Conservation (phyloP, 2,113 vertebrate species). For the Oceanites oceanicus region DNA sequence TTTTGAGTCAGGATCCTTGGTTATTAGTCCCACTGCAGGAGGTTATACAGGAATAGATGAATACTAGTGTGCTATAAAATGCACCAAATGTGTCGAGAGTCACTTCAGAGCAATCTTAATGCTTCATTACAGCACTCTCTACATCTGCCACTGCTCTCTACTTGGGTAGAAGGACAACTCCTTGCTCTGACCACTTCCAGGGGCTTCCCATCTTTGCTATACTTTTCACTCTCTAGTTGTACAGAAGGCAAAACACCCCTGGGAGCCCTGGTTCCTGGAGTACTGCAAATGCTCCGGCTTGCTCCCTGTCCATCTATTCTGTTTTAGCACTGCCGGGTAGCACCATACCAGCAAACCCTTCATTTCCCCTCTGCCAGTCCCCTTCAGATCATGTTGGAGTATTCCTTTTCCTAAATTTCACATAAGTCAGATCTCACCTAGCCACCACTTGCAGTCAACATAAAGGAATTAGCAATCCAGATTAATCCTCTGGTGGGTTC, state of each 20-base stretch:
- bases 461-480: neutral
- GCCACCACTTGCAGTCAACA: neutral
- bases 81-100: neutral
- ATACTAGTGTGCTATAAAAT: neutral
- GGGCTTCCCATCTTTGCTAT: neutral
- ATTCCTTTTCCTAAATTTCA: neutral
- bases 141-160: neutral
- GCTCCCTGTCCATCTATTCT: neutral
- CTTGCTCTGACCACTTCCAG: neutral
- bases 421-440: neutral
- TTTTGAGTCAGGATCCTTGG: neutral
- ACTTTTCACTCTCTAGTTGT: neutral
- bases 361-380: neutral
- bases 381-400: neutral
- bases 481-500: neutral
- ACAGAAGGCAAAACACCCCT: neutral
- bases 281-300: neutral
- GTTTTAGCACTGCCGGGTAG: neutral
- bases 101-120: neutral
- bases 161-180: neutral
- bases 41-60: neutral
- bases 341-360: neutral
- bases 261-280: neutral
- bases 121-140: neutral
- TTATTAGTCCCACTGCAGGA: neutral